These are phyloP conservation scores for Labeo rohita DNA, from an alignment of 2,113 vertebrate genomes.

Conservation along the genomic window DNA sequence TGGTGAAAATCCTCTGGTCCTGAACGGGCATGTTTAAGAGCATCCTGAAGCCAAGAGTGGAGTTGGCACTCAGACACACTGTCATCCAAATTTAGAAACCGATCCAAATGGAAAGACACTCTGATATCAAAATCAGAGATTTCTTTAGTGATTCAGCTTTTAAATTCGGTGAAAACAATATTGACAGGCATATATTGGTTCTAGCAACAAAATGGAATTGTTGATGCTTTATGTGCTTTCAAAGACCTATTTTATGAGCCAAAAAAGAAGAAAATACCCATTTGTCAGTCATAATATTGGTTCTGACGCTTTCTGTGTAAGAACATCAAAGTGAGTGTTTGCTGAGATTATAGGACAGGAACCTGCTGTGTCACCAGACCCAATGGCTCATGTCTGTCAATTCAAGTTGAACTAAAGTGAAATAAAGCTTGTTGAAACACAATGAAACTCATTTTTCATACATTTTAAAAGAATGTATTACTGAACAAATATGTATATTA, in stretches of 20 bases:
- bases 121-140: background rate
- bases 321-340: conserved; percentile 13
- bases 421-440: background rate
- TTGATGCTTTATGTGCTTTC: background rate
- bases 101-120: conserved; percentile 86
- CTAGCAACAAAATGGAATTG: background rate
- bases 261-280: background rate
- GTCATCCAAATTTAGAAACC: conserved; percentile 88
- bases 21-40: conserved; percentile 95
- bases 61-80: conserved; percentile 71
- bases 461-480: background rate
- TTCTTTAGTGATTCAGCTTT: background rate
- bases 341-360: background rate
- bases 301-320: background rate
- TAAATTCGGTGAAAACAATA: conserved; percentile 64
- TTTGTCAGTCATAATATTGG: background rate
- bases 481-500: background rate
- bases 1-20: conserved; percentile 91
- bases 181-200: background rate
- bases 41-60: conserved; percentile 81
- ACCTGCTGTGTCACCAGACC: conserved; percentile 20
- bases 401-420: background rate
- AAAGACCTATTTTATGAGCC: background rate
- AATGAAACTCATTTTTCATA: background rate
- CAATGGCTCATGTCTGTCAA: conserved; percentile 2